Evolutionary conservation across 2,113 vertebrate species (phyloP).

Genomic region (Otocyon megalotis): DNA sequence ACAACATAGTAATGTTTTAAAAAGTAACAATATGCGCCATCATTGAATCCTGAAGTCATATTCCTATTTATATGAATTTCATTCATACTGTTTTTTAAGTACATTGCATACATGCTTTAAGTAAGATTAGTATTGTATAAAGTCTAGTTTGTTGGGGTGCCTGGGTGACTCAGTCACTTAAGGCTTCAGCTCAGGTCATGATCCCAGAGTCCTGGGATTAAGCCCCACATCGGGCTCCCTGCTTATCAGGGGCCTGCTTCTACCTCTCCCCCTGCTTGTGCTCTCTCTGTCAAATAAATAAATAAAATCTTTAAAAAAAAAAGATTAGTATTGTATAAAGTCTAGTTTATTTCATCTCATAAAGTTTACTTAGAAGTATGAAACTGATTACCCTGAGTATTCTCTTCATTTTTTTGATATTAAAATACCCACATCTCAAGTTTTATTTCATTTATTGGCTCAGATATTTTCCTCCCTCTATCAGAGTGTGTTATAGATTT

Average conservation of each 20-base stretch:
- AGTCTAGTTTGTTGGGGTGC: not conserved
- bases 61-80: slow-evolving; percentile 5
- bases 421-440: not conserved
- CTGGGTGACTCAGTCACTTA: no score
- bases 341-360: not conserved
- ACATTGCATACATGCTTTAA: not conserved
- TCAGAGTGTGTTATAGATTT: not conserved
- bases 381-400: not conserved
- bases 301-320: not conserved
- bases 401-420: not conserved
- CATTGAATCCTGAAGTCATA: not conserved
- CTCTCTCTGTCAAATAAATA: no score
- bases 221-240: no score
- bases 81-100: not conserved
- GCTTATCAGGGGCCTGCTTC: no score
- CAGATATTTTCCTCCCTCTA: not conserved
- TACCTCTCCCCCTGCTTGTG: no score
- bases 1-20: not conserved
- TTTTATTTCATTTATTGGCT: not conserved
- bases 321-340: not conserved
- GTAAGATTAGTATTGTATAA: not conserved
- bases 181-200: no score
- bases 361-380: slow-evolving; percentile 13
- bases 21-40: not conserved
- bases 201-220: no score